These are phyloP conservation scores for Archaeoteleia sp. DNA, from an alignment of 2,888 invertebrate genomes.

Conservation along the genomic window DNA sequence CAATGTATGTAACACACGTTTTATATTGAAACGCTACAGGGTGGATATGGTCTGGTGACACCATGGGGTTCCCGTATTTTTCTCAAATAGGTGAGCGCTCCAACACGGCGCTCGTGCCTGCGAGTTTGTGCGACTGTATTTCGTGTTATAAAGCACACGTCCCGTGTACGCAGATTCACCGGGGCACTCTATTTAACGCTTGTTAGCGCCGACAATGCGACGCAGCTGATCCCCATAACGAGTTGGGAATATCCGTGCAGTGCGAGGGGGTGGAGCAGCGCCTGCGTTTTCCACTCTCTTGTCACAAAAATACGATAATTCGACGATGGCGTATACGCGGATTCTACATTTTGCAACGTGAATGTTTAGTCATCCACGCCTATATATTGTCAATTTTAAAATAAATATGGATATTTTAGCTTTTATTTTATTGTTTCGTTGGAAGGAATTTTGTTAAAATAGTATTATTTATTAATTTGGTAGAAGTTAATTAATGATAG, in stretches of 20 bases:
- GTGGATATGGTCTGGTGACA: slow-evolving; percentile 58
- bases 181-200: slow-evolving; percentile 71
- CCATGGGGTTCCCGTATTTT: slow-evolving; percentile 58
- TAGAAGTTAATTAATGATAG: too few species aligned
- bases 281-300: slow-evolving; percentile 21
- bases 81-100: slow-evolving; percentile 38
- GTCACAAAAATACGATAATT: slow-evolving; percentile 17
- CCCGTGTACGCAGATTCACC: slow-evolving; percentile 43
- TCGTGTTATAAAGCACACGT: slow-evolving; percentile 40
- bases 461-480: too few species aligned
- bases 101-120: slow-evolving; percentile 15
- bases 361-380: neutral
- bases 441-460: too few species aligned
- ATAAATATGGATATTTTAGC: too few species aligned
- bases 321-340: slow-evolving; percentile 17
- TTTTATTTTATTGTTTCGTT: too few species aligned
- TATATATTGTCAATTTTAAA: neutral
- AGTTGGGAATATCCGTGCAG: slow-evolving; percentile 56
- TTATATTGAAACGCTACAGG: slow-evolving; percentile 60
- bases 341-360: slow-evolving; percentile 13
- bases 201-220: slow-evolving; percentile 71
- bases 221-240: slow-evolving; percentile 72
- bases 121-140: slow-evolving; percentile 17
- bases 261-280: slow-evolving; percentile 64
- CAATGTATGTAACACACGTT: slow-evolving; percentile 21